Base-by-base conservation (phyloP, 2,888 invertebrate species). In the Ommatoiulus sabulosus region DNA sequence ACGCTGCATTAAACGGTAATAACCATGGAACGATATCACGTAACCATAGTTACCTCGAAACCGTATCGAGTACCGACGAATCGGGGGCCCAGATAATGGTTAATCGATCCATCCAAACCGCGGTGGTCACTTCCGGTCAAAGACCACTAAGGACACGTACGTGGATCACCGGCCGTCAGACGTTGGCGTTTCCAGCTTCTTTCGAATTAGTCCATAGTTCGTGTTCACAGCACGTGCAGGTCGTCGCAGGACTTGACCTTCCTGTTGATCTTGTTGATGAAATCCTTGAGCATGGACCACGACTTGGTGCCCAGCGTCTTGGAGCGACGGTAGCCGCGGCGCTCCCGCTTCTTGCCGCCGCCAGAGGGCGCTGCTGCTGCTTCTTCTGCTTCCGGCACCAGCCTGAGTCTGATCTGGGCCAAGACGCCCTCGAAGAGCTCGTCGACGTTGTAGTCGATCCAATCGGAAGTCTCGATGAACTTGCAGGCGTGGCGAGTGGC, bases 381-480 rank as follows among this genome's bases (percentile, higher is more conserved):
- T 88, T 57, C 90, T 89, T 5, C 46, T 3, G 12, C 8, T 2
- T 7, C 89, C 84, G 35, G 24, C 46, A 46, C 63, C 95, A 80
- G 20, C 8, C 85, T n/a, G 15, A 88, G 43, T 0, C 84, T 46
- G 88, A 93, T 92, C 90, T 93, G 93, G 86, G 91, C 92, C 24
- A 93, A 91, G 84, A 92, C 91, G 3, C 93, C 93, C 5, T 92
- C 93, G 44, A 93, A 91, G 17, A 93, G 91, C 89, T 93, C 92
- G 90, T 93, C 93, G 6, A 93, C 92, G 87, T 92, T 92, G 90
- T 93, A 92, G 90, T 93, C 93, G 72, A 93, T 91, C 5, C 92
- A 92, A 1, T 92, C 92, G 0, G 93, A 93, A 0, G 92, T 92
- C 89, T 93, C 93, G 43, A 92, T 92, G 91, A 92, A 93, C 89